These are phyloP conservation scores for Hylaeus volcanicus DNA, from an alignment of 1,140 invertebrate species.

Conservation along the genomic window DNA sequence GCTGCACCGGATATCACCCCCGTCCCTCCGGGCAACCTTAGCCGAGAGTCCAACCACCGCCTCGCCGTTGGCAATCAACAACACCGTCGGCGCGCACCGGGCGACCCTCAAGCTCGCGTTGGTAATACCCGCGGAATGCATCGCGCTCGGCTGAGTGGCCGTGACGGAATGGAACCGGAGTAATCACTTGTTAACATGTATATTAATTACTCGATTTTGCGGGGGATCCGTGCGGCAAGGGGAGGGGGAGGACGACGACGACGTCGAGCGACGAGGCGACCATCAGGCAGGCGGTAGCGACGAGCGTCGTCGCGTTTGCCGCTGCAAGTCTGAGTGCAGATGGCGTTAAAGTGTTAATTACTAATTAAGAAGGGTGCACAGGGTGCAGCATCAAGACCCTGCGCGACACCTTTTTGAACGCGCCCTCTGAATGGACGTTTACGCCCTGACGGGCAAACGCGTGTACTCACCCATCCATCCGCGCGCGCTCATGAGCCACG, in stretches of 20 bases:
- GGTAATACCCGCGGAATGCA: slow-evolving; percentile 42
- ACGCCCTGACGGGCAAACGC: slow-evolving; percentile 74
- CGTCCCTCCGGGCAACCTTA: slow-evolving; percentile 5
- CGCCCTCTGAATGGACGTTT: slow-evolving; percentile 77
- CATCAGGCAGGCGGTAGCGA: not conserved
- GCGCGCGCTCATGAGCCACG: slow-evolving; percentile 55
- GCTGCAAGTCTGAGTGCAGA: slow-evolving; percentile 69
- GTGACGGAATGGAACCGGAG: slow-evolving; percentile 54
- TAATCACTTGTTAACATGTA: slow-evolving; percentile 71
- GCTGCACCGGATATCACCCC: slow-evolving; percentile 15
- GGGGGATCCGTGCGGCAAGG: not conserved
- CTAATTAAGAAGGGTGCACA: slow-evolving; percentile 79
- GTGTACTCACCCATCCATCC: slow-evolving; percentile 68
- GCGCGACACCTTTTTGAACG: slow-evolving; percentile 78
- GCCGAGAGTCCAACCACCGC: slow-evolving; percentile 11
- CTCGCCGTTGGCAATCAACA: slow-evolving; percentile 39
- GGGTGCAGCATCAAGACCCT: slow-evolving; percentile 67
- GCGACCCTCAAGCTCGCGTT: slow-evolving; percentile 32
- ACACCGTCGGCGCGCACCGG: slow-evolving; percentile 15
- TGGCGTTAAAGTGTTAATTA: slow-evolving; percentile 80
- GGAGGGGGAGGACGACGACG: no score
- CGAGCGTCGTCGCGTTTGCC: slow-evolving; percentile 39
- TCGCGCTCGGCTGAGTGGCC: slow-evolving; percentile 55
- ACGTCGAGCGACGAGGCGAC: not conserved
- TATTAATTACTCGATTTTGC: slow-evolving; percentile 73